A percentile compares a stretch with the other conserved stretches of the same genome.
Evolutionary conservation across 2,797 vertebrate genomes (phyloP).

Genomic region (Labroides dimidiatus): DNA sequence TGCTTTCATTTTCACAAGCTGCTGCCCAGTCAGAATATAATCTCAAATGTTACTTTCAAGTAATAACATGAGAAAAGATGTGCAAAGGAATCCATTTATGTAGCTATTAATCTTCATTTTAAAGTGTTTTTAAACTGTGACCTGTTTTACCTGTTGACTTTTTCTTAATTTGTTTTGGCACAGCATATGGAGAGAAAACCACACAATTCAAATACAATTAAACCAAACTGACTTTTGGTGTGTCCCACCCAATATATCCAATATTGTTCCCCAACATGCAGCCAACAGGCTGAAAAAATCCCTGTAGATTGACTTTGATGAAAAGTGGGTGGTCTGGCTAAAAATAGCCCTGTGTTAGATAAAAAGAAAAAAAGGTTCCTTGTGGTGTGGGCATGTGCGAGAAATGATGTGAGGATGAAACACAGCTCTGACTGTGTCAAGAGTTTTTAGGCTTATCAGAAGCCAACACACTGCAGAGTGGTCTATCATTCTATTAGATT

Average conservation of each 20-base stretch:
- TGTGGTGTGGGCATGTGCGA: background rate
- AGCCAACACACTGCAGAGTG: background rate
- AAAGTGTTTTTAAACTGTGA: background rate
- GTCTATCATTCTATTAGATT: background rate
- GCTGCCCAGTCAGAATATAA: too few relatives aligned
- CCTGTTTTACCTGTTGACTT: background rate
- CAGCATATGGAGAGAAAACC: background rate
- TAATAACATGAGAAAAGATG: too few relatives aligned
- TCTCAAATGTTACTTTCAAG: background rate
- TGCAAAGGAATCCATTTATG: too few relatives aligned
- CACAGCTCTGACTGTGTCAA: background rate
- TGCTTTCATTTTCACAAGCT: background rate
- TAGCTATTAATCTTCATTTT: too few relatives aligned
- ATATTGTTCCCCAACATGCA: background rate
- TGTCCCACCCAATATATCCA: too few relatives aligned
- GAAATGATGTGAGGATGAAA: background rate
- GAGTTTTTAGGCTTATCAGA: background rate
- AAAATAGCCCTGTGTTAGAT: background rate
- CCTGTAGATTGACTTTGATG: background rate
- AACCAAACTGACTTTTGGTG: background rate
- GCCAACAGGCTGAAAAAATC: background rate
- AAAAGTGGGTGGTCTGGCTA: background rate
- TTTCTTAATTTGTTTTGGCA: background rate
- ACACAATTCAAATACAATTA: too few relatives aligned
- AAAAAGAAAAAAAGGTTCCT: background rate